Percentiles rank a stretch among this genome's conserved stretches.
Conservation (phyloP, 2,797 vertebrate species). For the Alca torda region DNA sequence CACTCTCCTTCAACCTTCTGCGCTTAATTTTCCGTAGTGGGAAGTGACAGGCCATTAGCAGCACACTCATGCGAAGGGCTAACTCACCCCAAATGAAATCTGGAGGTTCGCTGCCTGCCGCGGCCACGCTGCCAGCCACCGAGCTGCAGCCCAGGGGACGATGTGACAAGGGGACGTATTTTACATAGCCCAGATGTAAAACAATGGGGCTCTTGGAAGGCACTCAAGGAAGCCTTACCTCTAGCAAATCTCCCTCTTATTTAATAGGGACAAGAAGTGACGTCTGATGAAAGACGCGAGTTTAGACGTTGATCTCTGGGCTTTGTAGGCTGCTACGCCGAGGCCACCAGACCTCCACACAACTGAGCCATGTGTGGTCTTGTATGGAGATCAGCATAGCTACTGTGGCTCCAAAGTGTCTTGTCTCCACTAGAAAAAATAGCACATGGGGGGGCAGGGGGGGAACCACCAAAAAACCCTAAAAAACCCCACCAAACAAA, state of each 20-base stretch:
- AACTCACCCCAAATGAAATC: neutral
- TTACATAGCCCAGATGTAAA: neutral
- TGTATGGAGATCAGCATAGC: neutral
- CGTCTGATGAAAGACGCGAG: neutral
- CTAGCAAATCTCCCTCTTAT: neutral
- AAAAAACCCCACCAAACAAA: neutral
- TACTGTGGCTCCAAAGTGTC: neutral
- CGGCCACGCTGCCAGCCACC: rapidly evolving
- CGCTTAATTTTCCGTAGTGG: neutral
- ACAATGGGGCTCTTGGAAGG: neutral
- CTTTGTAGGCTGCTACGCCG: rapidly evolving
- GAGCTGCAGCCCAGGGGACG: rapidly evolving
- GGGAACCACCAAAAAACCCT: neutral
- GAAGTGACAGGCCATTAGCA: neutral
- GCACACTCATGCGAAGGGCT: neutral
- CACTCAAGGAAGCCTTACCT: neutral
- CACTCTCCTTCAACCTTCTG: neutral
- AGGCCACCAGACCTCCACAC: neutral
- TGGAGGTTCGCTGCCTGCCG: neutral
- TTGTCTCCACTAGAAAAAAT: neutral
- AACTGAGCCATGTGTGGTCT: neutral
- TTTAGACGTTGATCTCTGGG: neutral
- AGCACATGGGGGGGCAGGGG: neutral
- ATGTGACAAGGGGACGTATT: neutral
- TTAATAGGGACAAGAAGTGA: neutral